Evolutionary conservation across 2,797 vertebrate species (phyloP).

Genomic region (Salarias fasciatus): DNA sequence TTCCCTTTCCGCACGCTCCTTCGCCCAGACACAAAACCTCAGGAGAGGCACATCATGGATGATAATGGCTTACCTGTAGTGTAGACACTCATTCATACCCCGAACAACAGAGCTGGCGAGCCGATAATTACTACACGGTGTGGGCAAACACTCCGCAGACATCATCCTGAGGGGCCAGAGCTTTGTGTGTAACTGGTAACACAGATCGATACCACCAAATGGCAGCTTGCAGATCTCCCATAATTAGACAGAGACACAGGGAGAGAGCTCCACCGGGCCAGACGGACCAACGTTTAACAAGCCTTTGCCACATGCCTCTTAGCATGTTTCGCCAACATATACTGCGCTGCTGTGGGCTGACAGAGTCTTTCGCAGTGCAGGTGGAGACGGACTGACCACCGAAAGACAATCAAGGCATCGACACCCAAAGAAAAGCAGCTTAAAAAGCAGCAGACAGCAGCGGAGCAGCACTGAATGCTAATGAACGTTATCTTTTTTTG

Average conservation of each 20-base stretch:
- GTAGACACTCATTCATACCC: conserved; percentile 48
- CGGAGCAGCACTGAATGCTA: conserved; percentile 2
- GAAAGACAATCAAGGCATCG: conserved; percentile 16
- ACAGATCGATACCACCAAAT: conserved; percentile 71
- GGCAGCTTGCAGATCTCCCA: conserved; percentile 63
- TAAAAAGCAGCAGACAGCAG: conserved; percentile 10
- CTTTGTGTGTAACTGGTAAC: conserved; percentile 57
- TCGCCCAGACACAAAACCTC: conserved; percentile 23
- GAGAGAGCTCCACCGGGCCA: conserved; percentile 20
- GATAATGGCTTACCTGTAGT: conserved; percentile 52
- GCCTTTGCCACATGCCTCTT: conserved; percentile 32
- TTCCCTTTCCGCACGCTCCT: background rate
- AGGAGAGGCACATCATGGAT: conserved; percentile 38
- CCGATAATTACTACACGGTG: conserved; percentile 63
- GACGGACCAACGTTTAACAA: conserved; percentile 39
- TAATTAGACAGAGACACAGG: conserved; percentile 65
- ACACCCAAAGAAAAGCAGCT: conserved; percentile 30
- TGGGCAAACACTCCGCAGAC: conserved; percentile 56
- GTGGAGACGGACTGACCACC: conserved; percentile 27
- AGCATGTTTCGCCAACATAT: conserved; percentile 45
- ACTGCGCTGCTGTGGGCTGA: conserved; percentile 26
- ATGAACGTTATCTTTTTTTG: conserved; percentile 4
- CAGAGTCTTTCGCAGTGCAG: conserved; percentile 17
- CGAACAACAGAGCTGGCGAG: conserved; percentile 45
- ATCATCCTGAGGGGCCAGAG: conserved; percentile 47